phyloP scores from a whole-genome alignment of 1,140 invertebrate genomes.

The Drosophila cardini region DNA sequence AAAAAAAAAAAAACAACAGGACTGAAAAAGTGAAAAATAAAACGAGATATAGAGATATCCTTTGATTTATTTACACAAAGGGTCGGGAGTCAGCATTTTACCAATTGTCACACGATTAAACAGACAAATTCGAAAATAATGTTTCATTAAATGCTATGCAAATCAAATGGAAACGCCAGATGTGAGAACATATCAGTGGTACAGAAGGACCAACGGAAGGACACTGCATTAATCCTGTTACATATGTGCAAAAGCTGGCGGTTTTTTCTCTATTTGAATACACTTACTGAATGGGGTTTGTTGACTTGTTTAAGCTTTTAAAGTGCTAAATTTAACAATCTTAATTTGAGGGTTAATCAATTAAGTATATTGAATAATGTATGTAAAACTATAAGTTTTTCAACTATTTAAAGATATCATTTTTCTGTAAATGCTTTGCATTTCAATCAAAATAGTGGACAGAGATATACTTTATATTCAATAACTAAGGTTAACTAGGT shows the following conservation, averaged over 20 bases:
- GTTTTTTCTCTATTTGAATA: conserved; percentile 4
- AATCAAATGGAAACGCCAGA: conserved; percentile 78
- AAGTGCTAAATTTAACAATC: no score
- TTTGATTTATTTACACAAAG: conserved; percentile 70
- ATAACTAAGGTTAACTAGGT: no score
- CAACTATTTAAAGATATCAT: no score
- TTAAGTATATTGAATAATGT: no score
- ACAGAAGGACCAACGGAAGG: conserved; percentile 2
- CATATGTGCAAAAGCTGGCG: conserved; percentile 39
- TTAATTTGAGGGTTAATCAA: no score
- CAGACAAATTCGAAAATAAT: conserved; percentile 83
- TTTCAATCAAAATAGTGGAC: no score
- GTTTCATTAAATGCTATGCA: conserved; percentile 83
- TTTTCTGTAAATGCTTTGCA: no score
- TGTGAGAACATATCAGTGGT: conserved; percentile 31
- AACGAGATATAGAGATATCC: conserved; percentile 40
- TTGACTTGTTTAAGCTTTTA: neutral
- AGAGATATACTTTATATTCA: no score
- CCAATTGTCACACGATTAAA: conserved; percentile 82
- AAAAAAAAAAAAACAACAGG: neutral
- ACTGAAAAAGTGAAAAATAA: conserved; percentile 18
- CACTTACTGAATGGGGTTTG: neutral
- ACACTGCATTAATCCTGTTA: conserved; percentile 79
- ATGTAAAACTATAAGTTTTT: no score
- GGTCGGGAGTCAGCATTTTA: conserved; percentile 48